Percentiles rank a stretch among this genome's conserved stretches.
Evolutionary conservation across 2,797 vertebrate genomes (phyloP).

Genomic region (Toxotes lorentzi): DNA sequence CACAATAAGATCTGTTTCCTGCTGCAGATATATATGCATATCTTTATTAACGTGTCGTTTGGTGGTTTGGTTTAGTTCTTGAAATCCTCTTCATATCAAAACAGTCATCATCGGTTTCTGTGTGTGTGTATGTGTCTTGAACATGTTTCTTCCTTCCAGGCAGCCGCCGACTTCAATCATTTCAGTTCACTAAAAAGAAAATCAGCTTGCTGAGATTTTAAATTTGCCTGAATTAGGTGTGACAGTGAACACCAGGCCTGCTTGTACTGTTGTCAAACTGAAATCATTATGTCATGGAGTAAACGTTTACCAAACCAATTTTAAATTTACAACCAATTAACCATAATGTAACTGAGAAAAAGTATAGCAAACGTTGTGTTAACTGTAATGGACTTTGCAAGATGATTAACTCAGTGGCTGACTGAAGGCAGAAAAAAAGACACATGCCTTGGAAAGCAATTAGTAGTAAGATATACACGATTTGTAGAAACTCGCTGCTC

Average conservation of each 20-base stretch:
- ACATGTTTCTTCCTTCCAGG: neutral
- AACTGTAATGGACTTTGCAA: neutral
- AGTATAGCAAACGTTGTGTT: neutral
- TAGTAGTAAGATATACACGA: neutral
- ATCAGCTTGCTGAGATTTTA: too few species aligned
- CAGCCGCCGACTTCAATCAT: neutral
- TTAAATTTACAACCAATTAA: neutral
- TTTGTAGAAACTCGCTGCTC: neutral
- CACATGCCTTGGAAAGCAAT: neutral
- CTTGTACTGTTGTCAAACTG: neutral
- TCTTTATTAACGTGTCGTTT: neutral
- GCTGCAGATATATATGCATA: neutral
- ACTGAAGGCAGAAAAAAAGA: too few species aligned
- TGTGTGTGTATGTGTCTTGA: neutral
- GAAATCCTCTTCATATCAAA: neutral
- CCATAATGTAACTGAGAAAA: neutral
- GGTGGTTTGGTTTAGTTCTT: neutral
- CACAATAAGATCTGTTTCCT: neutral
- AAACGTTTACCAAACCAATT: neutral
- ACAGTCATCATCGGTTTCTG: too few species aligned
- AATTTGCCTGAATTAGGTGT: neutral
- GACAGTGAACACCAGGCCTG: neutral
- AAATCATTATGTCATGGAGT: neutral
- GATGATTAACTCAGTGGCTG: neutral
- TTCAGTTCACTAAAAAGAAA: neutral